These are phyloP conservation scores for Neodontobutis hainanensis DNA, from an alignment of 2,113 vertebrate species.

Conservation along the genomic window DNA sequence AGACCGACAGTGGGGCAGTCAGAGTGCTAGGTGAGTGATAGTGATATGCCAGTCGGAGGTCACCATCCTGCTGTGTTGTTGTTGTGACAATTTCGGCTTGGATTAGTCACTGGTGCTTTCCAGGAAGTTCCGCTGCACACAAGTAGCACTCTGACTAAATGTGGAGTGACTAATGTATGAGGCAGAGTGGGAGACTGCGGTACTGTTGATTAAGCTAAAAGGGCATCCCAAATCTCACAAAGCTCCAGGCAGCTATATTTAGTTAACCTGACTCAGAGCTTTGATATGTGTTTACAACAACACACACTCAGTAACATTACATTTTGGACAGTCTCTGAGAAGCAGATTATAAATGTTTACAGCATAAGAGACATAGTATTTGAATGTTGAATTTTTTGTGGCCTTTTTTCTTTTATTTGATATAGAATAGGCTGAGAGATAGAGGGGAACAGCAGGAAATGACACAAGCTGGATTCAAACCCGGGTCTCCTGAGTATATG, in stretches of 20 bases:
- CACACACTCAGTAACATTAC: not conserved
- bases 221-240: too few species aligned
- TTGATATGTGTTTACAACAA: not conserved
- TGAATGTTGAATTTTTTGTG: too few species aligned
- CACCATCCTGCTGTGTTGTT: slow-evolving; percentile 19
- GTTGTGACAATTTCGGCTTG: slow-evolving; percentile 38
- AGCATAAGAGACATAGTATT: too few species aligned
- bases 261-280: too few species aligned
- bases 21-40: not conserved
- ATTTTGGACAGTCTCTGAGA: too few species aligned
- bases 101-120: slow-evolving; percentile 47
- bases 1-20: slow-evolving; percentile 18
- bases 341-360: too few species aligned
- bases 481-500: too few species aligned
- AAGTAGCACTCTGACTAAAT: not conserved
- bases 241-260: too few species aligned
- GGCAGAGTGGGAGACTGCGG: not conserved
- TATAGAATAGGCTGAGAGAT: too few species aligned
- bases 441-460: too few species aligned
- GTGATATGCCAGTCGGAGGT: slow-evolving; percentile 8
- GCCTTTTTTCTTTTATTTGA: too few species aligned
- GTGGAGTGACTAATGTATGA: not conserved
- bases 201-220: not conserved
- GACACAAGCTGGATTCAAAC: too few species aligned
- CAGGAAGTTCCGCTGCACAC: slow-evolving; percentile 18